phyloP scores from a whole-genome alignment of 2,888 invertebrate genomes.

The Brenthis daphne region DNA sequence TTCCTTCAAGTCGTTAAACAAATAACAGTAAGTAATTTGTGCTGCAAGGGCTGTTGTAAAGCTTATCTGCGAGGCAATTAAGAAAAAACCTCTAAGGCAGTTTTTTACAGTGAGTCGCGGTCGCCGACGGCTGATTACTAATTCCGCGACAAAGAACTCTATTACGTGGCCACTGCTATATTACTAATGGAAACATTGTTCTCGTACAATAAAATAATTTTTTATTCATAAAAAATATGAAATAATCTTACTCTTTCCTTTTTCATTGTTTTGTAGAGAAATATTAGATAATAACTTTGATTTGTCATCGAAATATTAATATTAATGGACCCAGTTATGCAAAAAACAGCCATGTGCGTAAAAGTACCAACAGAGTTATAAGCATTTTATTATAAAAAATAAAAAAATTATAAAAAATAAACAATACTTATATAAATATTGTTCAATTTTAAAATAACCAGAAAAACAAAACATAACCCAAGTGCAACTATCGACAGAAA shows the following conservation, averaged over 20 bases:
- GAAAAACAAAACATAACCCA: no score
- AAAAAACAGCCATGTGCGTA: no score
- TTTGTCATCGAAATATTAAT: not conserved
- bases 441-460: no score
- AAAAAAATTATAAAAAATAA: no score
- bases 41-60: conserved; percentile 57
- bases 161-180: conserved; percentile 58
- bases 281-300: no score
- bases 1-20: conserved; percentile 60
- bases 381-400: no score
- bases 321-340: no score
- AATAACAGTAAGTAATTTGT: conserved; percentile 64
- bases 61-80: conserved; percentile 74
- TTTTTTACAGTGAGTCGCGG: conserved; percentile 53
- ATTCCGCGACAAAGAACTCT: conserved; percentile 74
- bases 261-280: no score
- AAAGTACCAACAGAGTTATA: no score
- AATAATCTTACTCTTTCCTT: not conserved
- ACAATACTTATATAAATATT: no score
- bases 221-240: conserved; percentile 32
- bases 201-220: conserved; percentile 25
- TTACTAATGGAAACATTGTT: conserved; percentile 63
- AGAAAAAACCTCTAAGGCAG: conserved; percentile 62
- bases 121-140: conserved; percentile 68
- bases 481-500: no score